phyloP scores from a whole-genome alignment of 2,113 vertebrate species.

The Talpa occidentalis region DNA sequence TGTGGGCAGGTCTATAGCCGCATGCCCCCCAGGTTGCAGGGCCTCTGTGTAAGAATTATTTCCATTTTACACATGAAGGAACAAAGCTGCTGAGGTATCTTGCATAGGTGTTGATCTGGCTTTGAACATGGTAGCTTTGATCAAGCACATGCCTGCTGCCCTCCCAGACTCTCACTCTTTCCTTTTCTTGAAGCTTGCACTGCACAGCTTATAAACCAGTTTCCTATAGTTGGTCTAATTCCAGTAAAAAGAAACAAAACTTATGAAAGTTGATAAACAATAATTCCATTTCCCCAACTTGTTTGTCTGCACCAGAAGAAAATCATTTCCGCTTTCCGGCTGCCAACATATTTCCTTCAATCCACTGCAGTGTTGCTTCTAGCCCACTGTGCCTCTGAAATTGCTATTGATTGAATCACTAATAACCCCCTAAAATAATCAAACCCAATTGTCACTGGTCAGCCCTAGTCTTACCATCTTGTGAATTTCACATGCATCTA shows the following conservation, averaged over 20 bases:
- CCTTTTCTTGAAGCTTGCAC: not conserved
- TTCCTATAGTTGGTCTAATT: not conserved
- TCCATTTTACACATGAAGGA: no score
- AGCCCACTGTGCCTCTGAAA: not conserved
- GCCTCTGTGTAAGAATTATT: no score
- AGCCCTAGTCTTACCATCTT: not conserved
- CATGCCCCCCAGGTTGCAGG: no score
- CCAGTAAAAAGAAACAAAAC: not conserved
- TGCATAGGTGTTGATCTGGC: not conserved
- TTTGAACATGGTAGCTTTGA: not conserved
- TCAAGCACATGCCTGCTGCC: not conserved
- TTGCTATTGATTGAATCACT: not conserved
- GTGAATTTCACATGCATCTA: not conserved
- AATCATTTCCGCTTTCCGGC: not conserved
- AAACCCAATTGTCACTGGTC: no score
- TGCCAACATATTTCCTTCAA: not conserved
- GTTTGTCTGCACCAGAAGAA: not conserved
- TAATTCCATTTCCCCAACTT: not conserved
- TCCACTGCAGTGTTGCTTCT: not conserved
- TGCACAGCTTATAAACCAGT: no score
- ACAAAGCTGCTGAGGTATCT: not conserved
- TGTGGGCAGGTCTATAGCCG: no score
- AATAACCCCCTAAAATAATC: not conserved
- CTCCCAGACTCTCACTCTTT: not conserved
- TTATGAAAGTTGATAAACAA: not conserved